Evolutionary conservation across 2,797 vertebrate species (phyloP).

Genomic region (Serranus cabrilla): DNA sequence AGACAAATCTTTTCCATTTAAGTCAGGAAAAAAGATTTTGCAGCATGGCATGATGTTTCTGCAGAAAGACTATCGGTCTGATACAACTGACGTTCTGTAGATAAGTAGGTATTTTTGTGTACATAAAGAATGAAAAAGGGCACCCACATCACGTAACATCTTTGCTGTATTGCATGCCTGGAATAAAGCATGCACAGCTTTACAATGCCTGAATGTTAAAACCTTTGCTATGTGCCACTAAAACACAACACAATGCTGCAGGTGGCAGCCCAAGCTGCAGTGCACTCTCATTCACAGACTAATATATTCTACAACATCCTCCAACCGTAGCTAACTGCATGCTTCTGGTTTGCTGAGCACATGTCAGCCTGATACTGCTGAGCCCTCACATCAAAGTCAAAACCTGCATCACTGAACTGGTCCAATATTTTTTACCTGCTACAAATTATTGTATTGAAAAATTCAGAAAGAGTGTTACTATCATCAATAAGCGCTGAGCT

Average conservation of each 20-base stretch:
- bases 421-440: slow-evolving; percentile 21
- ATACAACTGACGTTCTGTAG: neutral
- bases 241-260: slow-evolving; percentile 44
- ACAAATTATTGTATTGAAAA: slow-evolving; percentile 36
- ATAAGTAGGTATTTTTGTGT: neutral
- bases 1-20: slow-evolving; percentile 9
- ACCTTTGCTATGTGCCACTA: slow-evolving; percentile 16
- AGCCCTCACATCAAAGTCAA: slow-evolving; percentile 35
- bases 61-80: neutral
- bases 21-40: neutral
- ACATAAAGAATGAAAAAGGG: neutral
- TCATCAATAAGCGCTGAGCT: slow-evolving; percentile 21
- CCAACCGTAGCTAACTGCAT: slow-evolving; percentile 31
- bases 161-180: neutral
- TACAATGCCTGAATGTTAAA: slow-evolving; percentile 23
- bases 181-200: slow-evolving; percentile 2
- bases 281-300: slow-evolving; percentile 14
- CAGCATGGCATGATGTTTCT: neutral
- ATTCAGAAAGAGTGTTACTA: neutral
- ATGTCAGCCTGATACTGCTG: slow-evolving; percentile 25
- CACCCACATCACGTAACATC: neutral
- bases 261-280: slow-evolving; percentile 39
- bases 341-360: slow-evolving; percentile 48
- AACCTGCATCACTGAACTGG: slow-evolving; percentile 25
- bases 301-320: slow-evolving; percentile 38